Evolutionary conservation across 2,113 vertebrate species (phyloP), one percentile per base, ranked within the genome.

Genomic region (Entelurus aequoreus): DNA sequence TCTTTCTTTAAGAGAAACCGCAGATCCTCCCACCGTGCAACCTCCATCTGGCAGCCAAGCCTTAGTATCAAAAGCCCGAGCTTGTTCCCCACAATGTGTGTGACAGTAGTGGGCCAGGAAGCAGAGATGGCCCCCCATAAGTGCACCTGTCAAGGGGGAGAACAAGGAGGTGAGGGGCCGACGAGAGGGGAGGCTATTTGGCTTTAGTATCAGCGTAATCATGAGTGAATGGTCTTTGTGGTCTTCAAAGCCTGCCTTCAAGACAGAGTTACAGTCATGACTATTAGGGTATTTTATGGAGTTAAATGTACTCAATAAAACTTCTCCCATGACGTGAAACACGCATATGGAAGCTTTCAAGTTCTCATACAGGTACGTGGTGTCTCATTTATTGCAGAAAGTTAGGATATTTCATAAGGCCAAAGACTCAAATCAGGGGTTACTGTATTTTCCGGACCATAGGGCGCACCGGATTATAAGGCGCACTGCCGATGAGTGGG

Each of bases 61-160:
- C 54, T 78, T 74, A 71, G 63, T 28, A 67, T 62, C 42, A 71
- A 46, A 66, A 58, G 74, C 62, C 57, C 15, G 52, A 21, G 54
- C 62, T 58, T 35, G 38, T 66, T 68, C 52, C 11, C 54, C 54
- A 50, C 53, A 60, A 69, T 62, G 69, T 69, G 68, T 38, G 60
- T 56, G 63, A 54, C 54, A 61, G 55, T 71, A 61, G 65, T 54
- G 8, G 66, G 66, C 52, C 60, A 54, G 63, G 56, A 66, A 69
- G 71, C 8, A 6, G 28, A 74, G 74, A 63, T n/a, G 44, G 70
- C 60, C 67, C 69, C 65, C 72, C 12, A 79, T 77, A 58, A 71
- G 53, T 76, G 74, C 74, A 85, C 85, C 85, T 88, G 85, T 83
- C 84, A 85, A 75, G 60, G 42, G 65, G 59, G 48, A 75, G 75